A percentile compares a stretch with the other conserved stretches of the same genome.
These are phyloP conservation scores for Eristalis intricaria DNA, from an alignment of 2,888 invertebrate genomes.

Conservation along the genomic window DNA sequence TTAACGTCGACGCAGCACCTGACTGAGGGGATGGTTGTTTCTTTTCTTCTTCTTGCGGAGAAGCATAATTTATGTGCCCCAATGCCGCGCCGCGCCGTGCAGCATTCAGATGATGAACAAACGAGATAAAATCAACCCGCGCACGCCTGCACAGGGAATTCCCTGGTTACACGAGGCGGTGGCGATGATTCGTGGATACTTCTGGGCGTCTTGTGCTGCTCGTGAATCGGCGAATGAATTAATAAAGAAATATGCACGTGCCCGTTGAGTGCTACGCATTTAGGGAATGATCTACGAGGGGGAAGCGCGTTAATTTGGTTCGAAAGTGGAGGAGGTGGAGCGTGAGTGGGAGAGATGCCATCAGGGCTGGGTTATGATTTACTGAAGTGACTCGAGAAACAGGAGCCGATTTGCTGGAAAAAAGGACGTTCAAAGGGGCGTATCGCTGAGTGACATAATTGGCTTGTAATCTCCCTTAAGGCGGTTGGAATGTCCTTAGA, in stretches of 20 bases:
- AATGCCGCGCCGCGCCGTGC: neutral
- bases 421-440: neutral
- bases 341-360: neutral
- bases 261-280: neutral
- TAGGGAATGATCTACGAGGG: neutral
- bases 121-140: slow-evolving; percentile 29
- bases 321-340: neutral
- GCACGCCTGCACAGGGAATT: neutral
- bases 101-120: slow-evolving; percentile 38
- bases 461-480: neutral
- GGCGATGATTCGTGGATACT: neutral
- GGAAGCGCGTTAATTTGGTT: neutral
- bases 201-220: neutral
- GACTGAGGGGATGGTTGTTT: neutral
- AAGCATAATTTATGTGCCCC: slow-evolving; percentile 13
- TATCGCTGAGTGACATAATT: neutral
- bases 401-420: neutral
- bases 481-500: neutral
- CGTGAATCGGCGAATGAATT: slow-evolving; percentile 16
- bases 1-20: neutral
- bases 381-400: neutral
- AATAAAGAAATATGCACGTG: slow-evolving; percentile 11
- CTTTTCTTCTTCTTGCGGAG: neutral
- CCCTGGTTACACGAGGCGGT: neutral
- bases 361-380: neutral